Base-by-base conservation (phyloP, 2,113 vertebrate genomes). In the Laticauda laticaudata region DNA sequence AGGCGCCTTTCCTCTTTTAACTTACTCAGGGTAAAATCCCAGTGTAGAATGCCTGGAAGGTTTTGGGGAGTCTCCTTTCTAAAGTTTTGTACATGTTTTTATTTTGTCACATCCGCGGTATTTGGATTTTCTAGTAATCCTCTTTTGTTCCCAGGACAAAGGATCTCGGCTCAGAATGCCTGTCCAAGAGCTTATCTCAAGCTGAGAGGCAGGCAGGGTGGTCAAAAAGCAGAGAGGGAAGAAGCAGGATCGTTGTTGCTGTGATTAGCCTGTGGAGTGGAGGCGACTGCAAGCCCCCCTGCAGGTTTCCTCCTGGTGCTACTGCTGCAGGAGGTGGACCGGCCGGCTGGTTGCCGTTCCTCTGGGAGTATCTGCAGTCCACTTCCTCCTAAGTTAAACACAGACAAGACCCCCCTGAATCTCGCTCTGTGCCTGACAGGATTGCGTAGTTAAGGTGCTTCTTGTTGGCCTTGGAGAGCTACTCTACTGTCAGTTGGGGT, bases 21-120 rank as follows among this genome's bases (percentile, higher is more conserved):
- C 96, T 94, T 97, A 97, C 98, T 98, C 98, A 98, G 98, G 98
- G 97, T 97, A 97, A 97, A 97, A 95, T 95, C 26, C 96, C 96
- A 97, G 48, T 94, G 96, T 95, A 96, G 97, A 53, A 97, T 97
- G 97, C 98, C 97, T 97, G 97, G 98, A 98, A 97, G 97, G 97
- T 97, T 97, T 97, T 96, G 97, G 97, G 97, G 97, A 97, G 94
- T 97, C 96, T 97, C 96, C 97, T 98, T 64, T 97, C 53, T 96
- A 97, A 96, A 97, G 34, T 81, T 81, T 81, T 43, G 34, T 81
- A 81, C 34, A 43, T 21, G 75, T 81, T 43, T 43, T 81, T 81
- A 81, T 81, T 81, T 81, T 81, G 75, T 43, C 75, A 81, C 75
- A 23, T 81, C 75, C 34, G 9, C 75, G 43, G 34, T 43, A 7